Evolutionary conservation across 2,797 vertebrate species (phyloP), one percentile per base, ranked within the genome.

Genomic region (Naso thynnoides): DNA sequence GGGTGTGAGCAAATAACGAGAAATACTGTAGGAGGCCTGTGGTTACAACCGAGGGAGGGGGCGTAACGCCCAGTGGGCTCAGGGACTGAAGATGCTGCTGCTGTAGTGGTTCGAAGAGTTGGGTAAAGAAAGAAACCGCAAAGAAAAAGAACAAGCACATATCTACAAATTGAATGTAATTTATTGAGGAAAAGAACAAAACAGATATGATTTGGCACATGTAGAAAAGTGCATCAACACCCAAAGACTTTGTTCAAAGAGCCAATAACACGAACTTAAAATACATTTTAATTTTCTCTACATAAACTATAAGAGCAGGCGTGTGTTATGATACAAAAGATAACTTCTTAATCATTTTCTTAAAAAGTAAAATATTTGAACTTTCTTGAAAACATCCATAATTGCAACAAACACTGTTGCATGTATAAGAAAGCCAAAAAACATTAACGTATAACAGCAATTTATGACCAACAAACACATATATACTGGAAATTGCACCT

Each of bases 181-280:
- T 92, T 90, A 90, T 87, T 90, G 57, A 84, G 70, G 63, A 41
- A 78, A 69, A 58, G 41, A 83, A 45, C 50, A 78, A 45, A 78
- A 74, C 52, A 81, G 70, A 82, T 56, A 70, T 74, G 73, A 89
- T 88, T 90, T 89, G 86, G 85, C 88, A 92, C 78, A 85, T 75
- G 59, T 76, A 79, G 55, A 87, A 89, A 91, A 91, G 84, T 88
- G 82, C 77, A 83, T 72, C 10, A 63, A 83, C 66, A 83, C 3
- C 21, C 63, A 81, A 47, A 84, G 67, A 74, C 27, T 62, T 61
- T 45, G 54, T 65, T 82, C 45, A 80, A 62, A 24, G 23, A 56
- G 55, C 39, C 33, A 78, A 31, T 31, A 42, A 67, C 8, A 50
- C 24, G 8, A 76, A 65, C 18, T 64, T 49, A 36, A 60, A 56